phyloP scores from a whole-genome alignment of 2,113 vertebrate species.

The Pomatostomus ruficeps region DNA sequence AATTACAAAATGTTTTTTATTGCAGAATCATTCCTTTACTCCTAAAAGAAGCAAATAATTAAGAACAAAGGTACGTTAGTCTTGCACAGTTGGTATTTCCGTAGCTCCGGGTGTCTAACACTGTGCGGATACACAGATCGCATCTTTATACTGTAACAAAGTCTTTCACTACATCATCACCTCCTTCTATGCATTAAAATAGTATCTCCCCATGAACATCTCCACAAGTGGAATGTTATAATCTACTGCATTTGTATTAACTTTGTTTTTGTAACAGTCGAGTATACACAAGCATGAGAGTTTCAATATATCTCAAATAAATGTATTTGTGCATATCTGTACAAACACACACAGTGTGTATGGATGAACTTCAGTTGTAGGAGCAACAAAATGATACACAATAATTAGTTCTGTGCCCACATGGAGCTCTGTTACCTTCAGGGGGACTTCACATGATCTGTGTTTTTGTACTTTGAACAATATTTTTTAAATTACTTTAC shows the following conservation, averaged over 20 bases:
- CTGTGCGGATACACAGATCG: neutral
- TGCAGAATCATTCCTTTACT: neutral
- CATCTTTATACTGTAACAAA: neutral
- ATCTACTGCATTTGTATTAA: neutral
- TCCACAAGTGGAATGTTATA: neutral
- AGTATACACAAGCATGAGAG: neutral
- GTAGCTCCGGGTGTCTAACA: neutral
- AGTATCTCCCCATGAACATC: neutral
- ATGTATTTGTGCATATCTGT: neutral
- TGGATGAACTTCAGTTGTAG: neutral
- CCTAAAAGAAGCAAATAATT: neutral
- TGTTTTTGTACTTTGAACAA: conserved; percentile 18
- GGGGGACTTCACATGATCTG: neutral
- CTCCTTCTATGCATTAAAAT: neutral
- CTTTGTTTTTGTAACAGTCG: neutral
- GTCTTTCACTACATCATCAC: neutral
- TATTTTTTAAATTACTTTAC: conserved; percentile 20
- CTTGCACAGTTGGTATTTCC: neutral
- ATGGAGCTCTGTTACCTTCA: neutral
- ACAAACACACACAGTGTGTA: neutral
- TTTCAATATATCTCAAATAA: neutral
- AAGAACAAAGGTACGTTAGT: neutral
- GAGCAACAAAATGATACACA: neutral
- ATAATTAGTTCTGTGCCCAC: neutral
- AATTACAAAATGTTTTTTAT: neutral